Evolutionary conservation across 2,888 invertebrate species (phyloP).

Genomic region (Magallana nippona): DNA sequence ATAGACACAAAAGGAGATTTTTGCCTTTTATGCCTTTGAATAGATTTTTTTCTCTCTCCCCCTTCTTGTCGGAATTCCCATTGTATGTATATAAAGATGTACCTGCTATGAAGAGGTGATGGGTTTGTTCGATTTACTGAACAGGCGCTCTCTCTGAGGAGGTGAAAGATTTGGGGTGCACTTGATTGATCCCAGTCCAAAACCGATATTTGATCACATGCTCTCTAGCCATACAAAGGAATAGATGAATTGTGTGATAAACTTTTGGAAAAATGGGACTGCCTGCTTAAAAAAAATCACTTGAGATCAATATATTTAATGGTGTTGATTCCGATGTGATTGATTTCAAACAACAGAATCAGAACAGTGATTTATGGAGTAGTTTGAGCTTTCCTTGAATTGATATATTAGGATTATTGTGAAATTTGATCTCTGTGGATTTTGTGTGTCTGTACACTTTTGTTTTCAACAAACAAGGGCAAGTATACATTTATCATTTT

Average conservation of each 20-base stretch:
- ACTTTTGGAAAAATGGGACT: neutral
- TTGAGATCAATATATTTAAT: neutral
- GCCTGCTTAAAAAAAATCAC: neutral
- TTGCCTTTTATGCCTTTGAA: neutral
- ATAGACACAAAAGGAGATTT: constrained; percentile 2
- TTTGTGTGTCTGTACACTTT: neutral
- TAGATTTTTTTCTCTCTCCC: neutral
- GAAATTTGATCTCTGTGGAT: too few relatives aligned
- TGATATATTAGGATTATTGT: too few relatives aligned
- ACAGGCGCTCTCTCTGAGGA: constrained; percentile 6
- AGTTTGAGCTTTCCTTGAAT: neutral
- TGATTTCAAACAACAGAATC: neutral
- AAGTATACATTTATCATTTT: neutral
- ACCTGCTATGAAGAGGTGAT: neutral
- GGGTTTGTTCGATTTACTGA: constrained; percentile 17
- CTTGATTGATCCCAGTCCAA: neutral
- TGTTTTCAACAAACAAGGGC: neutral
- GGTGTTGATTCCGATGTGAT: neutral
- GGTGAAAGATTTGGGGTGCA: neutral
- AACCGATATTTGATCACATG: constrained; percentile 4
- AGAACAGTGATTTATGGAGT: neutral
- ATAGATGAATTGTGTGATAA: constrained; percentile 24
- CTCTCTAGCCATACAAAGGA: neutral
- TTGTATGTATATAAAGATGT: neutral
- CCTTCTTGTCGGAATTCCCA: neutral